phyloP scores from a whole-genome alignment of 2,113 vertebrate species.

The Chloropsis hardwickii region DNA sequence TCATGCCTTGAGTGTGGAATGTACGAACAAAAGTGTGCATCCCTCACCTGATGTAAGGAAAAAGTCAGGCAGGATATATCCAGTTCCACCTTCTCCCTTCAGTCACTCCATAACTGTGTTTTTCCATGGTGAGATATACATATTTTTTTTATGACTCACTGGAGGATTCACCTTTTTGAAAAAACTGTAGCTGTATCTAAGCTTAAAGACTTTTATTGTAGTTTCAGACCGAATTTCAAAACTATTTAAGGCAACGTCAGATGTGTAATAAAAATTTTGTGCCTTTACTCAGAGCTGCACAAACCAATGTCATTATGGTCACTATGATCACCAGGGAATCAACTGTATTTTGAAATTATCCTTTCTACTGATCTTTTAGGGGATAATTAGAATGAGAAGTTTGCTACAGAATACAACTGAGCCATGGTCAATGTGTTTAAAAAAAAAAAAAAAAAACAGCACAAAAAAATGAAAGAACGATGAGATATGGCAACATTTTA shows the following conservation, averaged over 20 bases:
- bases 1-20: background rate
- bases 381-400: background rate
- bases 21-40: background rate
- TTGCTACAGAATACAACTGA: background rate
- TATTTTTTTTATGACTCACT: background rate
- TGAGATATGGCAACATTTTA: background rate
- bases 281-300: background rate
- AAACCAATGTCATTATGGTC: background rate
- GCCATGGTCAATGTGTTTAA: accelerated
- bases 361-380: background rate
- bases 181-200: background rate
- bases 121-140: background rate
- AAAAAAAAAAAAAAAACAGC: background rate
- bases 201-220: background rate
- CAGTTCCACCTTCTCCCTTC: background rate
- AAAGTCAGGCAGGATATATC: background rate
- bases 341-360: background rate
- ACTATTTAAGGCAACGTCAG: background rate
- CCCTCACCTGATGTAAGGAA: background rate
- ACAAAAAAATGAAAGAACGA: background rate
- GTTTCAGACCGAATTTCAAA: background rate
- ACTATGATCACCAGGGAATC: background rate
- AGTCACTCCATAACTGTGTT: background rate
- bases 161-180: background rate
- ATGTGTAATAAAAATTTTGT: background rate